Base-by-base conservation (phyloP, 92 coral and sea anemone species). In the Zoanthus gigantus region DNA sequence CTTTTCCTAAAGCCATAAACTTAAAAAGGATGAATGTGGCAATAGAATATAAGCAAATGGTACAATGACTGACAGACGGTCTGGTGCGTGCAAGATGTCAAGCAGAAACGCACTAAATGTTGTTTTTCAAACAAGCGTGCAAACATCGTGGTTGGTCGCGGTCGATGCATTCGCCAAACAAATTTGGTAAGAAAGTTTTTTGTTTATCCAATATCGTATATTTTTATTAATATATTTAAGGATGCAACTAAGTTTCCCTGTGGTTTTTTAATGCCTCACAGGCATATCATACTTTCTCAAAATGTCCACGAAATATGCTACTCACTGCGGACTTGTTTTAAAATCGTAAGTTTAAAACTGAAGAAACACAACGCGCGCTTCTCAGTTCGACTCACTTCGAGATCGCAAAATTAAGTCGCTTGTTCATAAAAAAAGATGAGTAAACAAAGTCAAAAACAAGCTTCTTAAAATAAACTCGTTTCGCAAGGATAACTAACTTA, bases 1-100 rank as follows among this genome's bases (percentile, higher is more conserved):
- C 9, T 8, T 61, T 61, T 61, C 69, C 69, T 61, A 61, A 61
- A 61, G 69, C 69, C 5, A 61, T 61, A 61, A 61, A 61, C 69
- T 61, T 61, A 61, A 61, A 61, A 61, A 61, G 69, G 69, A 61
- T 61, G 15, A 61, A n/a, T 23, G 23, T 23, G 23, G 23, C 23
- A 23, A 23, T 23, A 23, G 23, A 23, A 23, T 23, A 23, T 23
- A 23, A 23, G 69, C 69, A 61, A 61, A 61, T 61, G 69, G 69
- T 61, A 61, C 69, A 61, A 61, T 61, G 69, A 61, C 69, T 61
- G 16, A 61, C 69, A 61, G 17, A 61, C 69, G 69, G 69, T 61
- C 69, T 61, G 69, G 69, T 61, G 69, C 69, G 69, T 61, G 69
- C 69, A 61, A 61, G 69, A 61, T 61, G 69, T 61, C 69, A 61